These are phyloP conservation scores for Ectobius pallidus DNA, from an alignment of 2,888 invertebrate species.

Conservation along the genomic window DNA sequence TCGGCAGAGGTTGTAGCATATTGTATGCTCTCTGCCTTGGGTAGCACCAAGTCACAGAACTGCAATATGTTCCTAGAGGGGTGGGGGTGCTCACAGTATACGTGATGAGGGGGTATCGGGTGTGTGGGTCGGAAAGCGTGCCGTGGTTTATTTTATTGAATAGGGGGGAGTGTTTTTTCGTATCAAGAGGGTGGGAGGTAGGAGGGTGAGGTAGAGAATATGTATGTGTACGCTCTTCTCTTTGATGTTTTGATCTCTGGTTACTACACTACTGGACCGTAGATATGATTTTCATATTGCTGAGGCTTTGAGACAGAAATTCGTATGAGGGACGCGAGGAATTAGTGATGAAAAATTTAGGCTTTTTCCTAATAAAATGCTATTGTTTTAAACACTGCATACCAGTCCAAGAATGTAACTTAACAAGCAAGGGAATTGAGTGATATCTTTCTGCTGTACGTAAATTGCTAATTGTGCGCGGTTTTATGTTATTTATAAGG, in stretches of 20 bases:
- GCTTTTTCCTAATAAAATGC: not conserved
- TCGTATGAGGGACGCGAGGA: not conserved
- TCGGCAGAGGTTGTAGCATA: conserved; percentile 15
- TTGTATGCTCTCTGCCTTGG: conserved; percentile 24
- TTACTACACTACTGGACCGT: conserved; percentile 9
- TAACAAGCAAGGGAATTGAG: not conserved
- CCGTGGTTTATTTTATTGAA: conserved; percentile 53
- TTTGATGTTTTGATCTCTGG: conserved; percentile 41
- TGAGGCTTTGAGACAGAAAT: not conserved
- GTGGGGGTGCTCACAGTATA: conserved; percentile 1
- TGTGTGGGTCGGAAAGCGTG: conserved; percentile 46
- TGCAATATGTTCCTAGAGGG: conserved; percentile 24
- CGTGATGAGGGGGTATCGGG: conserved; percentile 5
- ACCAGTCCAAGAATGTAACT: not conserved
- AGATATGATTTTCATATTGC: conserved; percentile 32
- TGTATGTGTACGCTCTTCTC: conserved; percentile 29
- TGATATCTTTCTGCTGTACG: too few species aligned
- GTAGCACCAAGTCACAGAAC: conserved; percentile 21
- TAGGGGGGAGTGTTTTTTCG: conserved; percentile 28
- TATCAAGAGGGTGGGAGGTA: not conserved
- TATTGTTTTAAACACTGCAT: not conserved
- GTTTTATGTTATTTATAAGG: too few species aligned
- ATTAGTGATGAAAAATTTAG: not conserved
- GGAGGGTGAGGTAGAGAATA: not conserved
- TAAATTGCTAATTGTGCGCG: too few species aligned